Percentiles rank a stretch among this genome's conserved stretches.
These are phyloP conservation scores for Natator depressus DNA, from an alignment of 2,113 vertebrate genomes.

Conservation along the genomic window DNA sequence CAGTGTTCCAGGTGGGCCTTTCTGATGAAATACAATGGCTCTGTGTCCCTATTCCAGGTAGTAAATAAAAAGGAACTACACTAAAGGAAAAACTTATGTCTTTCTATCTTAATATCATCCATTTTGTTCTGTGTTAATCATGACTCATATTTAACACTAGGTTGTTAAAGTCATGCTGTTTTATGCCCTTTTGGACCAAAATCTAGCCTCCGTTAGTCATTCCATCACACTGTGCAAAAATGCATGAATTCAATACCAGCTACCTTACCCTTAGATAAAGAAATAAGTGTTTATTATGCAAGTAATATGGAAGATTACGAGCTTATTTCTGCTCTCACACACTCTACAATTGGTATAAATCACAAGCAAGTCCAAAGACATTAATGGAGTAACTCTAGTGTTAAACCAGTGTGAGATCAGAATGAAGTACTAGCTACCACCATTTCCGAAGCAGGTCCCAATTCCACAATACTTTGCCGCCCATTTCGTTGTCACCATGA, in stretches of 20 bases:
- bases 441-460: not conserved
- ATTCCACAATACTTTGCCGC: not conserved
- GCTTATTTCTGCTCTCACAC: not conserved
- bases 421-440: not conserved
- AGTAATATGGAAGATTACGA: not conserved
- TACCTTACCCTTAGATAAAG: slow-evolving; percentile 17
- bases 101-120: slow-evolving; percentile 33
- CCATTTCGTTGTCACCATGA: not conserved
- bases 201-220: slow-evolving; percentile 31
- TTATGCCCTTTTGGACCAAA: slow-evolving; percentile 11
- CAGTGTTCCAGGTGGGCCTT: not conserved
- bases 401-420: not conserved
- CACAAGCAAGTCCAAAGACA: not conserved
- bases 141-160: slow-evolving; percentile 49
- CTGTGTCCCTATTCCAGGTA: not conserved
- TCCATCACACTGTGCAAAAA: slow-evolving; percentile 30
- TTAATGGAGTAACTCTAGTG: not conserved
- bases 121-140: slow-evolving; percentile 23
- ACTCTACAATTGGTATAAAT: not conserved
- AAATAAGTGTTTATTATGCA: not conserved
- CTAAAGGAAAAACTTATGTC: not conserved
- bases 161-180: slow-evolving; percentile 34
- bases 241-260: not conserved
- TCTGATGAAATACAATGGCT: slow-evolving; percentile 6
- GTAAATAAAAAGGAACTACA: slow-evolving; percentile 14